A percentile compares a stretch with the other conserved stretches of the same genome.
Evolutionary conservation across 2,888 invertebrate species (phyloP).

Genomic region (Autographa gamma): DNA sequence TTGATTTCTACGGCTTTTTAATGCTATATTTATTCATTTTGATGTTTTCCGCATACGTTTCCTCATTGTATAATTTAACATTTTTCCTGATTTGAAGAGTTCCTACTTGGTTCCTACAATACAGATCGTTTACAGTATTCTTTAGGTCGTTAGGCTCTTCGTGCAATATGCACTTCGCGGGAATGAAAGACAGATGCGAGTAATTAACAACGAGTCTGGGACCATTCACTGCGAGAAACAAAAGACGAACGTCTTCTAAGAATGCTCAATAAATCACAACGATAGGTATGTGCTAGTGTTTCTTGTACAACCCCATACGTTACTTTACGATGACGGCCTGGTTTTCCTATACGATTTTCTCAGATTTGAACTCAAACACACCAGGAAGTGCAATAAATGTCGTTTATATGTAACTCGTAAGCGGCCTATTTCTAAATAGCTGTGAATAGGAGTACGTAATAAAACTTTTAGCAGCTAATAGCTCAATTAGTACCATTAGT

Average conservation of each 20-base stretch:
- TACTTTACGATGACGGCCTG: conserved; percentile 41
- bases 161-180: conserved; percentile 22
- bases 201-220: conserved; percentile 38
- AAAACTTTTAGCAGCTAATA: conserved; percentile 43
- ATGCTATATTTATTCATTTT: neutral
- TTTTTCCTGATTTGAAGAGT: neutral
- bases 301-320: conserved; percentile 24
- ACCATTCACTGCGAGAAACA: conserved; percentile 29
- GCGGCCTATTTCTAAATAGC: conserved; percentile 40
- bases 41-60: neutral
- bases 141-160: conserved; percentile 7
- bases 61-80: neutral
- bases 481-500: conserved; percentile 53
- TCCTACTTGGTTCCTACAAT: neutral
- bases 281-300: conserved; percentile 11
- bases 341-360: conserved; percentile 40
- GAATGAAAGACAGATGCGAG: conserved; percentile 39
- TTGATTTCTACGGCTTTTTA: neutral
- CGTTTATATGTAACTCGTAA: conserved; percentile 50
- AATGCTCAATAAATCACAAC: conserved; percentile 46
- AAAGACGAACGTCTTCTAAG: conserved; percentile 38
- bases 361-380: conserved; percentile 43
- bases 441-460: conserved; percentile 37
- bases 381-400: conserved; percentile 52
- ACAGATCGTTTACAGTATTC: neutral